Evolutionary conservation across 2,888 invertebrate species (phyloP).

Genomic region (Agrochola circellaris): DNA sequence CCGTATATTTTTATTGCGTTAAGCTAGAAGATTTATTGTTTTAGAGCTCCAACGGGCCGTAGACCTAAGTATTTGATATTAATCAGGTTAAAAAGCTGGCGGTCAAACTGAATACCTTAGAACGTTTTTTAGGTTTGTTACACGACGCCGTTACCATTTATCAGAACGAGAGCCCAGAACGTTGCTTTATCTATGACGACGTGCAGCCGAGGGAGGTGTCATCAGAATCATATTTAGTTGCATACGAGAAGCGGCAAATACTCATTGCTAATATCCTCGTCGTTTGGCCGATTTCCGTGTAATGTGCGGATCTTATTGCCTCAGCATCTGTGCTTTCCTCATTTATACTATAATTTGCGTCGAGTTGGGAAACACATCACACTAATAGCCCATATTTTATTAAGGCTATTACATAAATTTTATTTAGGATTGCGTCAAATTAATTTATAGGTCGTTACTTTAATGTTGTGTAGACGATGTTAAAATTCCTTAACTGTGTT

Average conservation of each 20-base stretch:
- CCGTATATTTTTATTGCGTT: too few relatives aligned
- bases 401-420: constrained; percentile 69
- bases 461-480: constrained; percentile 56
- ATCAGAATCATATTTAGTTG: constrained; percentile 75
- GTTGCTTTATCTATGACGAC: constrained; percentile 30
- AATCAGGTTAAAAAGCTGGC: constrained; percentile 22
- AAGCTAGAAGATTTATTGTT: too few relatives aligned
- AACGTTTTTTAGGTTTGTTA: neutral
- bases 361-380: constrained; percentile 77
- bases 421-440: constrained; percentile 70
- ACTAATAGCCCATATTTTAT: constrained; percentile 77
- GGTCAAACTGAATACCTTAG: neutral
- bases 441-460: constrained; percentile 69
- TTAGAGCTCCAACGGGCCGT: too few relatives aligned
- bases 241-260: constrained; percentile 69
- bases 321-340: constrained; percentile 82
- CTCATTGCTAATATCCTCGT: constrained; percentile 79
- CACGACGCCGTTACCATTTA: neutral
- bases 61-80: too few relatives aligned
- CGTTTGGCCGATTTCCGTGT: constrained; percentile 75
- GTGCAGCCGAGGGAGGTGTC: constrained; percentile 47
- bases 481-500: constrained; percentile 57
- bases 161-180: neutral
- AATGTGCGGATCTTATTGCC: constrained; percentile 78
- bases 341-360: constrained; percentile 81